Conservation (phyloP, 1,140 invertebrate species). For the Latrodectus geometricus region DNA sequence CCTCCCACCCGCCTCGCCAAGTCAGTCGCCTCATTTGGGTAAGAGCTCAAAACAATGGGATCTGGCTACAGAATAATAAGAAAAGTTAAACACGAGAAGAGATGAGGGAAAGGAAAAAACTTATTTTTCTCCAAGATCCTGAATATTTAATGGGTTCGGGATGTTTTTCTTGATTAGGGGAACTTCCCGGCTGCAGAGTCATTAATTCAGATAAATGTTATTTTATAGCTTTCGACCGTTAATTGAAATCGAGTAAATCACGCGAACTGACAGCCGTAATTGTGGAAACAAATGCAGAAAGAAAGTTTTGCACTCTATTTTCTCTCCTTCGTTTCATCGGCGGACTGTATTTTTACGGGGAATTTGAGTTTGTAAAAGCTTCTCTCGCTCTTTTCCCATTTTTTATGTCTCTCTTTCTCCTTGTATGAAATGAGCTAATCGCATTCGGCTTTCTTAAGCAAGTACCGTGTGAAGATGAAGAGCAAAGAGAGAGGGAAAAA, state of each 20-base stretch:
- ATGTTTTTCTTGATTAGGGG: constrained; percentile 58
- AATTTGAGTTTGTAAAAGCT: not conserved
- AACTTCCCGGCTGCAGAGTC: constrained; percentile 20
- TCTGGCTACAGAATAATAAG: constrained; percentile 16
- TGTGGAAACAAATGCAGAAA: constrained; percentile 61
- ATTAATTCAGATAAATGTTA: constrained; percentile 62
- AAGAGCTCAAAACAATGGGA: constrained; percentile 40
- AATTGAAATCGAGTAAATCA: constrained; percentile 62
- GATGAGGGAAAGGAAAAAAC: not conserved
- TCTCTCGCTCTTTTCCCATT: constrained; percentile 16
- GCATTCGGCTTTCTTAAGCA: constrained; percentile 47
- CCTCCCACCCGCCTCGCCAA: not conserved
- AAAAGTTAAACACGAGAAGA: constrained; percentile 20
- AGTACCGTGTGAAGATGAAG: not conserved
- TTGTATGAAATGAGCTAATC: constrained; percentile 24
- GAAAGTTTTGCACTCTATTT: constrained; percentile 15
- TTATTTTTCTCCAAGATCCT: constrained; percentile 21
- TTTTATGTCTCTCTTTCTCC: constrained; percentile 1
- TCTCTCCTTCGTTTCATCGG: constrained; percentile 8
- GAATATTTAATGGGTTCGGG: constrained; percentile 58
- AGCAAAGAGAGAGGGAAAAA: not conserved
- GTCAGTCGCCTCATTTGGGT: constrained; percentile 42
- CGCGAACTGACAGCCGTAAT: constrained; percentile 57
- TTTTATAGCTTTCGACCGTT: constrained; percentile 60
- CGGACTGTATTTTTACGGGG: constrained; percentile 52